Percentiles rank a stretch among this genome's conserved stretches.
phyloP scores from a whole-genome alignment of 64 coral and sea anemone genomes.

The Stylophora pistillata region DNA sequence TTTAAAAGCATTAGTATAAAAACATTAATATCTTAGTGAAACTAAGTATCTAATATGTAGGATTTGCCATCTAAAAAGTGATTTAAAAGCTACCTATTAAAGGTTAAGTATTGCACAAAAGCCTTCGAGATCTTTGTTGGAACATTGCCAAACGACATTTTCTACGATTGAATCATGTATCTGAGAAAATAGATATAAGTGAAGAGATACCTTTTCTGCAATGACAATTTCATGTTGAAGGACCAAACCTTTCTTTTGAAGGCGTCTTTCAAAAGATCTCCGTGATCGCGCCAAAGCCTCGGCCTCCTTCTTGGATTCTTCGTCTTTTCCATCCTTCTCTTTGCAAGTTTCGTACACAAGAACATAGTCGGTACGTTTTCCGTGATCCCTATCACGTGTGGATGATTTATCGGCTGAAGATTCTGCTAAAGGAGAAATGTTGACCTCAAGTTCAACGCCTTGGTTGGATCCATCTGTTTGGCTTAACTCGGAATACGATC shows the following conservation, averaged over 20 bases:
- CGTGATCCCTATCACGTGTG: not conserved
- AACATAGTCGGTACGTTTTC: conserved; percentile 48
- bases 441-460: not conserved
- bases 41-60: too few relatives aligned
- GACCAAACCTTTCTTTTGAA: conserved; percentile 37
- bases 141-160: too few relatives aligned
- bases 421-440: conserved; percentile 1
- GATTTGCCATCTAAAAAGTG: too few relatives aligned
- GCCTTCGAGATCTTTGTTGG: too few relatives aligned
- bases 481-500: not conserved
- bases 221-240: conserved; percentile 23
- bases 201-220: conserved; percentile 30
- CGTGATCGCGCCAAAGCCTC: conserved; percentile 5
- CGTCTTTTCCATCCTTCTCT: conserved; percentile 56
- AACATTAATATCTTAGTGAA: too few relatives aligned
- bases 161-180: not conserved
- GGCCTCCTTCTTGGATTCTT: conserved; percentile 7
- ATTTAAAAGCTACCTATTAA: too few relatives aligned
- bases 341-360: conserved; percentile 59
- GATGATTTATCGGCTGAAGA: not conserved
- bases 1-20: too few relatives aligned
- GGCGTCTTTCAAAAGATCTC: conserved; percentile 43
- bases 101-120: too few relatives aligned
- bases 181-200: not conserved
- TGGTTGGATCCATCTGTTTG: not conserved